Evolutionary conservation across 2,113 vertebrate genomes (phyloP).

Genomic region (Hydropotes inermis): DNA sequence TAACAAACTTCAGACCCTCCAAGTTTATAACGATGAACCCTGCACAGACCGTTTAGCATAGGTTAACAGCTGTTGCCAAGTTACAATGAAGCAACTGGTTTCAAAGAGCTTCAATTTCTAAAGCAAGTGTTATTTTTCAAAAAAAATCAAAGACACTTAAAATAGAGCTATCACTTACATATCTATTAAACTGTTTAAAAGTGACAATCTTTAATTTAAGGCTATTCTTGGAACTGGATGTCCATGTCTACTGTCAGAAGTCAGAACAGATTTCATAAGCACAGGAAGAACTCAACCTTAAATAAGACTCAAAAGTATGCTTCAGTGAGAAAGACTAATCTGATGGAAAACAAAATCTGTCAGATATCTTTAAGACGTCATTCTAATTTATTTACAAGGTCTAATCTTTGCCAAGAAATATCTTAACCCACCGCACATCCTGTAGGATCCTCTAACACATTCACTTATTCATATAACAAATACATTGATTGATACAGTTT

Average conservation of each 20-base stretch:
- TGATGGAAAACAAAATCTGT: not conserved
- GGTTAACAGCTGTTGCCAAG: not conserved
- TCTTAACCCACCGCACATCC: not conserved
- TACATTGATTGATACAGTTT: not conserved
- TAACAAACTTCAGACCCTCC: not conserved
- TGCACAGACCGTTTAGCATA: not conserved
- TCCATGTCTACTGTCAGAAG: not conserved
- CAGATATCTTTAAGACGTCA: not conserved
- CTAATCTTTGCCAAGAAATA: not conserved
- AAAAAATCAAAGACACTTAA: not conserved
- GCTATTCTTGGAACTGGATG: slow-evolving; percentile 26
- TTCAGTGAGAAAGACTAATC: slow-evolving; percentile 1
- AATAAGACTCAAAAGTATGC: not conserved
- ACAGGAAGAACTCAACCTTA: not conserved
- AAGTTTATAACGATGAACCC: not conserved
- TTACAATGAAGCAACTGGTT: not conserved
- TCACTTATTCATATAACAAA: not conserved
- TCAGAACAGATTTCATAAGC: not conserved
- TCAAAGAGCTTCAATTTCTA: slow-evolving; percentile 28
- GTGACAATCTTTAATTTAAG: not conserved
- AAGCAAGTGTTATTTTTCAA: slow-evolving; percentile 10
- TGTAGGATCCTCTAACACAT: not conserved
- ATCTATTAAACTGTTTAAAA: slow-evolving; percentile 18
- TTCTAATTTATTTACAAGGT: not conserved
- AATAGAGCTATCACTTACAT: not conserved